Base-by-base conservation (phyloP, 2,797 vertebrate species). In the Pseudochirops corinnae region DNA sequence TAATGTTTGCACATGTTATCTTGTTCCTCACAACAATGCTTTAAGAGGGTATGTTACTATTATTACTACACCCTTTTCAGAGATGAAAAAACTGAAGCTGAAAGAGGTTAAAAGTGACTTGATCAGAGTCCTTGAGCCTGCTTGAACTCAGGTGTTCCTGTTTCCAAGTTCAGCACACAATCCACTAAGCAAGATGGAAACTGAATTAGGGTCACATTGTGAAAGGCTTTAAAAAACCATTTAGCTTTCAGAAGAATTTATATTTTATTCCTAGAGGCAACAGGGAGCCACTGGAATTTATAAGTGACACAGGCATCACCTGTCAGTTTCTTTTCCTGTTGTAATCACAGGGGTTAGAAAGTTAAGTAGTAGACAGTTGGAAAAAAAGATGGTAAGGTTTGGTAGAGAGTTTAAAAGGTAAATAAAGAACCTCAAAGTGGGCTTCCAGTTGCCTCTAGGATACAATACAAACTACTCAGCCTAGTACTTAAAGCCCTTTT, bases 291-390 rank as follows among this genome's bases (percentile, higher is more conserved):
- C 9, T 87, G 9, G 18, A 21, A 74, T 74, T 74, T 24, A 5
- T 67, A 67, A n/a, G 18, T 87, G 74, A 46, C 39, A 87, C 2
- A 24, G 6, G 33, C 62, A 67, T 67, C n/a, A 82, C 46, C 52
- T 91, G 92, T 91, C 24, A 94, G 55, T 94, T 93, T 56, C 92
- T 67, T 93, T 91, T 39, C 29, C 33, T 55, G 55, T 56, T 46
- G 94, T 82, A 92, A 92, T 33, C 6, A 56, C 6, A 93, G 93
- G 3, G 92, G 56, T 74, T 56, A 92, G 29, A 33, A 92, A 60
- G 55, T n/a, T 87, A 58, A 93, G 46, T 94, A 1, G 67, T 91
- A 93, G 91, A 56, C n/a, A 90, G 46, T 87, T 92, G 39, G 57
- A 1, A 4, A 26, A 46, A 87, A 62, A 87, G 33, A 46, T 87